Evolutionary conservation across 35 echinoderm and acorn worm genomes (phyloP), one percentile per base, ranked within the genome.

Genomic region (Patiria miniata): DNA sequence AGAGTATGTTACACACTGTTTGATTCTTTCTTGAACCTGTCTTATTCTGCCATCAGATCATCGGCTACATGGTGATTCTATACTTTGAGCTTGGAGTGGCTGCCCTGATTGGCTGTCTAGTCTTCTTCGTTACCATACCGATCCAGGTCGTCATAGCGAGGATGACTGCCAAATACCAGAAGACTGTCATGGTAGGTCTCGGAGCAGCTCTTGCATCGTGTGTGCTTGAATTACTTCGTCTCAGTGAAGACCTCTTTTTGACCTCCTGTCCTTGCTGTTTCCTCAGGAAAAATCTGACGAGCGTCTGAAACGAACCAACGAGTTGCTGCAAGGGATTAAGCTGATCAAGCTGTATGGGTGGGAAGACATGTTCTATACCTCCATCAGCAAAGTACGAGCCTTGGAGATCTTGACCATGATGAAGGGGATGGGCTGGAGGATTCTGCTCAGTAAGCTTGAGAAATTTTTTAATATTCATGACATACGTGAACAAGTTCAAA

Each of bases 241-340:
- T n/a, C n/a, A n/a, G n/a, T n/a, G n/a, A n/a, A n/a, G n/a, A n/a
- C n/a, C n/a, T n/a, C n/a, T n/a, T n/a, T n/a, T n/a, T n/a, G n/a
- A n/a, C n/a, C n/a, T n/a, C n/a, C n/a, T n/a, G n/a, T n/a, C n/a
- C n/a, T n/a, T n/a, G n/a, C 12, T 47, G 4, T 61, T 78, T 37
- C 32, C 36, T 37, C 22, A 95, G 93, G 68, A 42, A 9, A 78
- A 82, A 61, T 93, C 95, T 2, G 95, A 97, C 39, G 81, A 58
- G 51, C 86, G 95, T 14, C 85, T 97, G 56, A 97, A 97, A 47
- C 79, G 91, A 77, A 93, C 95, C 37, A 97, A 97, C 77, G 95
- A 97, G 88, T 85, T 97, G 91, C 81, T 97, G 1, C 91, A 93
- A 73, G 95, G 95, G 6, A 97, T 97, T 50, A 97, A 97, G 82